Conservation (phyloP, 2,888 invertebrate genomes). For the Dynastes tityus region DNA sequence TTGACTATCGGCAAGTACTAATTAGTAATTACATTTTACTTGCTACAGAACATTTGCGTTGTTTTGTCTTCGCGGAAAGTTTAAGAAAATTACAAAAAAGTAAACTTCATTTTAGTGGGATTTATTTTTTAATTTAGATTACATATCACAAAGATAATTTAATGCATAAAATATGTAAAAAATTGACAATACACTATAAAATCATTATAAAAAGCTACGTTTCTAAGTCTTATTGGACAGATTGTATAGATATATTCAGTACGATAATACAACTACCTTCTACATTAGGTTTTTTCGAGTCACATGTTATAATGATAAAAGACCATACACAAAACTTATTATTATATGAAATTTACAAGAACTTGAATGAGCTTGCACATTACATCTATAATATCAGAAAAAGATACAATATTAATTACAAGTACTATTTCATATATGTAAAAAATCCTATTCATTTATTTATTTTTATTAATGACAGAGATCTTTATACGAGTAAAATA, state of each 20-base stretch:
- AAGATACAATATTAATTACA: constrained; percentile 27
- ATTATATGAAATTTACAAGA: constrained; percentile 31
- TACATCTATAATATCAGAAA: constrained; percentile 16
- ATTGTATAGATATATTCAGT: constrained; percentile 56
- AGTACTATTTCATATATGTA: constrained; percentile 18
- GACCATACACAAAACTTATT: constrained; percentile 6
- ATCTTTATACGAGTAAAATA: constrained; percentile 38
- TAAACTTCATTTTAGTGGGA: constrained; percentile 4
- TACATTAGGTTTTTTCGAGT: constrained; percentile 57
- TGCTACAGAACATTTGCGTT: too few relatives aligned
- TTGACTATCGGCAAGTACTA: too few relatives aligned
- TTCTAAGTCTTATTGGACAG: constrained; percentile 64
- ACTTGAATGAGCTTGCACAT: constrained; percentile 19
- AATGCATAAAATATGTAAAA: constrained; percentile 68
- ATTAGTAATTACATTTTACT: too few relatives aligned
- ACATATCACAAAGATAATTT: constrained; percentile 69
- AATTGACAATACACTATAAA: constrained; percentile 67
- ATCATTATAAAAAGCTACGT: constrained; percentile 70
- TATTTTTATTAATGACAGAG: constrained; percentile 14
- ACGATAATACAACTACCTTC: constrained; percentile 33
- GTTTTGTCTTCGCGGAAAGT: too few relatives aligned
- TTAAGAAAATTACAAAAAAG: not conserved
- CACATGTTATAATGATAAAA: constrained; percentile 23
- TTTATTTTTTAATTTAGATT: constrained; percentile 64
- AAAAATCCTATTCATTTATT: constrained; percentile 24